A percentile compares a stretch with the other conserved stretches of the same genome.
phyloP scores from a whole-genome alignment of 1,140 invertebrate species.

The Sesamia nonagrioides region DNA sequence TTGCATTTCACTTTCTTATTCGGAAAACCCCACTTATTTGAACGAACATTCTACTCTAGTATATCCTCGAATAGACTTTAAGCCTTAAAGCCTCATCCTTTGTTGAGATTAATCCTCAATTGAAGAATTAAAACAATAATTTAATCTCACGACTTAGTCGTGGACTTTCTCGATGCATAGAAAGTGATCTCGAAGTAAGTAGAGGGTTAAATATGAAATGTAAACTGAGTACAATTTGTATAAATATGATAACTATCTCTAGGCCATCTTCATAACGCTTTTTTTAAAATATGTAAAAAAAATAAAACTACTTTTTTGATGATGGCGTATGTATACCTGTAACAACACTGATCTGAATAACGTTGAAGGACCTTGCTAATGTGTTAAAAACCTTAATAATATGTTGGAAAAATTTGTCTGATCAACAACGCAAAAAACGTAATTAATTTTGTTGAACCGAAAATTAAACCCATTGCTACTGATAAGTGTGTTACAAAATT shows the following conservation, averaged over 20 bases:
- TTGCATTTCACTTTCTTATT: constrained; percentile 63
- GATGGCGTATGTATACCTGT: too few species aligned
- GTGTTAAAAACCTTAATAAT: too few species aligned
- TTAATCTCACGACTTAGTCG: constrained; percentile 40
- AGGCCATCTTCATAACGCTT: background rate
- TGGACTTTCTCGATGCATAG: constrained; percentile 48
- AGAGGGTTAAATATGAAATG: constrained; percentile 49
- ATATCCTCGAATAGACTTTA: constrained; percentile 19
- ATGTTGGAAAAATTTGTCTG: too few species aligned
- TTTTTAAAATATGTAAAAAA: too few species aligned
- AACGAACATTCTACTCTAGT: constrained; percentile 31
- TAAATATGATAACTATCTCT: constrained; percentile 38
- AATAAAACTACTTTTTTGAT: too few species aligned
- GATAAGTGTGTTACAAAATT: too few species aligned
- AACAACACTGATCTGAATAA: too few species aligned
- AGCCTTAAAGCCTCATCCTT: background rate
- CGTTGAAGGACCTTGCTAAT: too few species aligned
- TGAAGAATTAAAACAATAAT: constrained; percentile 32
- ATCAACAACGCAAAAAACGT: too few species aligned
- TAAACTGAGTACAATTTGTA: constrained; percentile 42
- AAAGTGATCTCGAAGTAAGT: constrained; percentile 50
- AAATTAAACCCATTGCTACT: too few species aligned
- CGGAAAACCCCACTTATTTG: constrained; percentile 45
- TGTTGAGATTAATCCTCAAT: constrained; percentile 10
- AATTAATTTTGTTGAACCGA: too few species aligned